Conservation (phyloP, 2,797 vertebrate species). For the Argya squamiceps region DNA sequence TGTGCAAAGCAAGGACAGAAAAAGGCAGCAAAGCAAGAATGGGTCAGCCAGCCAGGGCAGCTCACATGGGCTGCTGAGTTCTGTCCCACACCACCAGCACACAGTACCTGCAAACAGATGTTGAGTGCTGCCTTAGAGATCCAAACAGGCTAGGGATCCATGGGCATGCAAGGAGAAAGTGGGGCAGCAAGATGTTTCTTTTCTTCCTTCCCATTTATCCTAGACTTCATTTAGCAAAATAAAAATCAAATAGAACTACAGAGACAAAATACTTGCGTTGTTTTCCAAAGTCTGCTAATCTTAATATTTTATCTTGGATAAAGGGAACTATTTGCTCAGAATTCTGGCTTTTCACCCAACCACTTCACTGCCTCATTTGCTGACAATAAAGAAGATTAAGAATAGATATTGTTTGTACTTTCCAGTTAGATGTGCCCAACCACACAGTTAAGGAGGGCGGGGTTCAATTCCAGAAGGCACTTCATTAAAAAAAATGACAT, state of each 20-base stretch:
- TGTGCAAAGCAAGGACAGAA: neutral
- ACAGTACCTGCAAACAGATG: neutral
- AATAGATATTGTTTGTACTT: conserved; percentile 19
- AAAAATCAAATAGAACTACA: neutral
- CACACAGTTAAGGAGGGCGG: neutral
- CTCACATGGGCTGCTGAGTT: neutral
- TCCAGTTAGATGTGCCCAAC: neutral
- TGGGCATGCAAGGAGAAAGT: neutral
- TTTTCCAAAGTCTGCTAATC: neutral
- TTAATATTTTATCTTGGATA: neutral
- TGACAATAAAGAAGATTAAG: neutral
- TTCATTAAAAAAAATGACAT: conserved; percentile 59
- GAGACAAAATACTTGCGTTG: neutral
- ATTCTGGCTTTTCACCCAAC: neutral
- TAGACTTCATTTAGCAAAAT: neutral
- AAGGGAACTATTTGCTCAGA: neutral
- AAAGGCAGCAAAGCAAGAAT: neutral
- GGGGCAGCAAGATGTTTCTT: neutral
- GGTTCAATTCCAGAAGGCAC: conserved; percentile 47
- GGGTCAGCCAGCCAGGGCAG: neutral
- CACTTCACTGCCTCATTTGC: neutral
- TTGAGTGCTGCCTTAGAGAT: neutral
- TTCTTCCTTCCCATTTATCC: neutral
- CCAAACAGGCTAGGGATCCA: neutral
- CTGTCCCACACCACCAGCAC: neutral